Conservation (phyloP, 2,888 invertebrate genomes). For the Mesorhabditis belari region DNA sequence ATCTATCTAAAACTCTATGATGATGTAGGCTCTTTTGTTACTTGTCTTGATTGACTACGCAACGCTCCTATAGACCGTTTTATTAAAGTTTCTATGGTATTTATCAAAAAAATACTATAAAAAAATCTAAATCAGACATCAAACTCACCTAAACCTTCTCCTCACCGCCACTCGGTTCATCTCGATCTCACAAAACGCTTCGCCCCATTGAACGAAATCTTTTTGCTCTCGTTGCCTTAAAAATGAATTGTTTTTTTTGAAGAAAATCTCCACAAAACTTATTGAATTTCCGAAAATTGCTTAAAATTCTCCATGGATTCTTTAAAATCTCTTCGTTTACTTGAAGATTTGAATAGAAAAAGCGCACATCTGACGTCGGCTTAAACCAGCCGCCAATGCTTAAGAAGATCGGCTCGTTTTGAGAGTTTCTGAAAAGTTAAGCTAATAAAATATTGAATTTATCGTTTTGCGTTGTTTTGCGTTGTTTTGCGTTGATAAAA, state of each 20-base stretch:
- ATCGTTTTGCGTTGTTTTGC: background rate
- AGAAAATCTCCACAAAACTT: background rate
- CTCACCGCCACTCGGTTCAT: background rate
- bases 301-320: background rate
- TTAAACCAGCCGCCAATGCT: conserved; percentile 31
- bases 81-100: too few relatives aligned
- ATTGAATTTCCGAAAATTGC: background rate
- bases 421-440: background rate
- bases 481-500: too few relatives aligned
- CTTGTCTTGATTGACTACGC: too few relatives aligned
- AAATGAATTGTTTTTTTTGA: background rate
- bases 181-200: background rate
- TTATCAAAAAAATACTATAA: too few relatives aligned
- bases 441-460: background rate
- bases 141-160: too few relatives aligned
- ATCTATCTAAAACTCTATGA: too few relatives aligned
- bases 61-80: too few relatives aligned
- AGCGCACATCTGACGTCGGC: conserved; percentile 22
- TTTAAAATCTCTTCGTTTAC: background rate
- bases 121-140: too few relatives aligned
- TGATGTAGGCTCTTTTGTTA: too few relatives aligned
- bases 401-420: conserved; percentile 2
- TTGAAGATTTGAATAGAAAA: conserved; percentile 16
- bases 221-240: background rate
- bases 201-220: background rate